Evolutionary conservation across 2,888 invertebrate species (phyloP), one percentile per base, ranked within the genome.

Genomic region (Caenorhabditis becei): DNA sequence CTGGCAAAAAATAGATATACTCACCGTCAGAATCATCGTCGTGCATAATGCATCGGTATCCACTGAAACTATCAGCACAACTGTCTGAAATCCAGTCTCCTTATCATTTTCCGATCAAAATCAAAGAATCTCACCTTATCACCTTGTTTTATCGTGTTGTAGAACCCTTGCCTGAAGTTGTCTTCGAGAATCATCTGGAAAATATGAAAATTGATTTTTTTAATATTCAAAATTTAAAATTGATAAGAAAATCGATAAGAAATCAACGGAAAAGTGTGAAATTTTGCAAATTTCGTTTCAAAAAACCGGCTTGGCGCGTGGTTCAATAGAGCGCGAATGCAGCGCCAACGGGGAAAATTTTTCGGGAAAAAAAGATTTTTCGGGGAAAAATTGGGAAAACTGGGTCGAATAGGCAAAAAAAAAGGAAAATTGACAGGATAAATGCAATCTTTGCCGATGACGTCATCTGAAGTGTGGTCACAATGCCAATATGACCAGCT

Each of bases 1-100:
- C n/a, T n/a, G n/a, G n/a, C n/a, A n/a, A n/a, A n/a, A n/a, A n/a
- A n/a, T n/a, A n/a, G n/a, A n/a, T n/a, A n/a, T n/a, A 78, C 85
- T 74, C 49, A 90, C 90, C 35, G 86, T 84, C 14, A 90, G 75
- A 41, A 90, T 89, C 54, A 77, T 75, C 4, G 86, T 70, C 0
- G 89, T 84, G 66, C 89, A 89, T n/a, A 90, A 54, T n/a, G 88
- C 87, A 74, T 90, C 90, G 18, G 89, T 87, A 70, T 90, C 90
- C 14, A 85, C 80, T 51, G 87, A 81, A 7, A 86, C 86, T n/a
- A 90, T 58, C 26, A 90, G 47, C 0, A 90, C 77, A 8, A 86
- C 84, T 71, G 88, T 87, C 89, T 90, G 75, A 82, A 89, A 84
- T 23, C n/a, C 49, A 10, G 2, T 20, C 49, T 7, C 20, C 23